phyloP scores from a whole-genome alignment of 2,888 invertebrate genomes.

The Drosophila parthenogenetica region DNA sequence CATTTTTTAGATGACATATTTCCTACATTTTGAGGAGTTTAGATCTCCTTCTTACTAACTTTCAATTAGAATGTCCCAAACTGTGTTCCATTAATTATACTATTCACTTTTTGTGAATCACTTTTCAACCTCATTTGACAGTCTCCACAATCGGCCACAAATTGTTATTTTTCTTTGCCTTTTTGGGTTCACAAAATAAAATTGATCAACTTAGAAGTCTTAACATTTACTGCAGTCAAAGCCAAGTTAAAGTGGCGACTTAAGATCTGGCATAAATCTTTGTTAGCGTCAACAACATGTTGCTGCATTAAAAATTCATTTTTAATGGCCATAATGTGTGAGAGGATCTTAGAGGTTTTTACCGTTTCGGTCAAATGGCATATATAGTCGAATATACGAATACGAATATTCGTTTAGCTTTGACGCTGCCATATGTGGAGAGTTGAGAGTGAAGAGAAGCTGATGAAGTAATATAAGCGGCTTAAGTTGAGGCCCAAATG shows the following conservation, averaged over 20 bases:
- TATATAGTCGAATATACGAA: constrained; percentile 19
- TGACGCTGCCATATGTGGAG: constrained; percentile 1
- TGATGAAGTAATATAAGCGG: constrained; percentile 72
- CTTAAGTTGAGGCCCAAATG: constrained; percentile 65
- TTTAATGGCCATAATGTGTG: constrained; percentile 54
- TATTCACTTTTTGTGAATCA: no score
- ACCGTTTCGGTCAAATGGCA: constrained; percentile 54
- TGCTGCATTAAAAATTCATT: constrained; percentile 39
- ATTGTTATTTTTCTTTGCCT: no score
- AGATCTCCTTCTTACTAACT: no score
- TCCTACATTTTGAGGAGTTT: no score
- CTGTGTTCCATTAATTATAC: no score
- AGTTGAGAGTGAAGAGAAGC: constrained; percentile 10
- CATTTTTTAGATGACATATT: no score
- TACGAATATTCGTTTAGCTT: neutral
- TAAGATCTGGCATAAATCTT: constrained; percentile 18
- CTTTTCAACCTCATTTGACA: no score
- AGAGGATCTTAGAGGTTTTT: constrained; percentile 42
- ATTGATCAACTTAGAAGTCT: constrained; percentile 1
- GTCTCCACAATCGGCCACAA: no score
- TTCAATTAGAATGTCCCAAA: no score
- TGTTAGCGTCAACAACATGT: constrained; percentile 37
- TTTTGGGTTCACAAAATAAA: neutral
- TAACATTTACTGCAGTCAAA: neutral
- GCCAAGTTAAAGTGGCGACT: constrained; percentile 19